These are phyloP conservation scores for Clepsis dumicolana DNA, from an alignment of 2,888 invertebrate genomes.

Conservation along the genomic window DNA sequence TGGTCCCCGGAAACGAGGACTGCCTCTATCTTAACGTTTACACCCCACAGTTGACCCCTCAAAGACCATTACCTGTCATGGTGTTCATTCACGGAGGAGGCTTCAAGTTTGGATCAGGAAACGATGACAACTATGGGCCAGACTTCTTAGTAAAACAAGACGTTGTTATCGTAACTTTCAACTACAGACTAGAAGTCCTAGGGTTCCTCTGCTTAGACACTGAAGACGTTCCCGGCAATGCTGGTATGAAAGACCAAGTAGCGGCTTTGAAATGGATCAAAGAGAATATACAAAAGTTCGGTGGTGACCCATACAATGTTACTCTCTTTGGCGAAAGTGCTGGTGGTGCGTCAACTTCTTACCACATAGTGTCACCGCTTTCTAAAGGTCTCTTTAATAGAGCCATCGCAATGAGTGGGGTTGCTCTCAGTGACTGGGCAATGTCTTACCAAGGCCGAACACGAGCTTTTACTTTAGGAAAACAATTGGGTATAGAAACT, in stretches of 20 bases:
- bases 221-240: conserved; percentile 86
- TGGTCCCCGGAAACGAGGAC: conserved; percentile 55
- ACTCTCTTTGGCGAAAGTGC: conserved; percentile 67
- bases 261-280: conserved; percentile 62
- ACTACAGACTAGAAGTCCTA: conserved; percentile 82
- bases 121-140: conserved; percentile 81
- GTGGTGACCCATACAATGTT: conserved; percentile 60
- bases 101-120: conserved; percentile 63
- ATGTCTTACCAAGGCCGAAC: conserved; percentile 49
- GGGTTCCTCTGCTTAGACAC: conserved; percentile 86
- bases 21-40: conserved; percentile 68
- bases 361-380: conserved; percentile 64
- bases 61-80: conserved; percentile 60
- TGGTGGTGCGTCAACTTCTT: conserved; percentile 58
- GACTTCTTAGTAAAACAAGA: conserved; percentile 82
- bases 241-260: conserved; percentile 78
- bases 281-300: conserved; percentile 58
- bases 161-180: conserved; percentile 84
- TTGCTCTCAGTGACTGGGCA: conserved; percentile 53
- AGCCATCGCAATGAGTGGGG: conserved; percentile 66
- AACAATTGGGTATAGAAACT: conserved; percentile 52
- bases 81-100: conserved; percentile 67
- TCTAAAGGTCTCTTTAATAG: conserved; percentile 64
- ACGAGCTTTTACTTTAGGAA: conserved; percentile 53
- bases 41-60: conserved; percentile 52